Conservation (phyloP, 2,888 invertebrate genomes). For the Encarsia formosa region DNA sequence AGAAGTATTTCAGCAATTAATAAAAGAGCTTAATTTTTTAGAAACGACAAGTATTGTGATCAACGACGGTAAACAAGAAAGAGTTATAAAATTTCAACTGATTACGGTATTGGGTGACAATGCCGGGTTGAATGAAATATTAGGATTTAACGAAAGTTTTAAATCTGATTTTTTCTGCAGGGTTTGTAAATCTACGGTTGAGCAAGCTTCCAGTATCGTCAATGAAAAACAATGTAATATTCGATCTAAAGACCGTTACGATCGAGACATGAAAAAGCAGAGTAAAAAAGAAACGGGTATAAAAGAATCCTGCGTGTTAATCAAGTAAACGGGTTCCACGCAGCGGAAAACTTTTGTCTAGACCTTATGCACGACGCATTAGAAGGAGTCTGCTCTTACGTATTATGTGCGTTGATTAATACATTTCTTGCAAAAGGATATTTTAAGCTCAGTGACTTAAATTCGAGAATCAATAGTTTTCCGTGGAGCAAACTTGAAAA, state of each 20-base stretch:
- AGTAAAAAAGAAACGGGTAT: conserved; percentile 11
- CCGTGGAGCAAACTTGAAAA: conserved; percentile 2
- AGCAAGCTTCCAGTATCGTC: conserved; percentile 10
- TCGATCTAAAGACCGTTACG: conserved; percentile 9
- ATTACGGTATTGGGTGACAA: conserved; percentile 23
- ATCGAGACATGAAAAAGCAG: conserved; percentile 11
- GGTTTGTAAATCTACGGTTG: conserved; percentile 7
- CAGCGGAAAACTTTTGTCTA: conserved; percentile 17
- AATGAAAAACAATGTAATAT: not conserved
- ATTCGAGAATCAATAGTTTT: conserved; percentile 10
- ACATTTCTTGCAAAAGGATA: conserved; percentile 10
- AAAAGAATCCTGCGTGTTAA: conserved; percentile 20
- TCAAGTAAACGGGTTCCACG: conserved; percentile 14
- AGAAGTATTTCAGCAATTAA: conserved; percentile 8
- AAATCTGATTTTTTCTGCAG: too few species aligned
- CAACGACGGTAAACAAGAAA: not conserved
- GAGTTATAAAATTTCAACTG: too few species aligned
- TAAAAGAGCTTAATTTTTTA: conserved; percentile 14
- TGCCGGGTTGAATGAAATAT: too few species aligned
- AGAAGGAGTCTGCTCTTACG: conserved; percentile 10
- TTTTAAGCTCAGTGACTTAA: conserved; percentile 13
- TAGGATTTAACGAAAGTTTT: too few species aligned
- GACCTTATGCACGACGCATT: conserved; percentile 20
- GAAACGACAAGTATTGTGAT: conserved; percentile 9
- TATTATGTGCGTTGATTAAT: conserved; percentile 1